Evolutionary conservation across 2,113 vertebrate genomes (phyloP).

Genomic region (Cynopterus brachyotis): DNA sequence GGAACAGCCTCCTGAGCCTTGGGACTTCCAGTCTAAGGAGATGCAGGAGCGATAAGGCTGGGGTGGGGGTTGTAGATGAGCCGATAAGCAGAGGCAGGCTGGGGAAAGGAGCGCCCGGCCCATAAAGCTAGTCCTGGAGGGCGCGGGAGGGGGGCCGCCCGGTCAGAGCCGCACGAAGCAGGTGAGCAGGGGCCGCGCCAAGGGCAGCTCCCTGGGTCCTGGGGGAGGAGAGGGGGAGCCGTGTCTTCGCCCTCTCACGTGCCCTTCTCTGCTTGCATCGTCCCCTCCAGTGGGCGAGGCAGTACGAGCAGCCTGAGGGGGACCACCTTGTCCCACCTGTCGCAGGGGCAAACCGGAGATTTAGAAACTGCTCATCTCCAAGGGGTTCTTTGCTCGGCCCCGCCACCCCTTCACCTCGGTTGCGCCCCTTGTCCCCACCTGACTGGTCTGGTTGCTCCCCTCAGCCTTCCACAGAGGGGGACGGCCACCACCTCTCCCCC

Average conservation of each 20-base stretch:
- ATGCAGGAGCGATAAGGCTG: constrained; percentile 62
- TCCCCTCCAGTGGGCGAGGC: background rate
- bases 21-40: constrained; percentile 67
- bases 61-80: constrained; percentile 60
- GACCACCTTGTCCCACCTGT: too few relatives aligned
- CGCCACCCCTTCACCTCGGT: background rate
- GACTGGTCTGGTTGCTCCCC: background rate
- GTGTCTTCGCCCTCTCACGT: background rate
- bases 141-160: background rate
- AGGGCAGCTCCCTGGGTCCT: background rate
- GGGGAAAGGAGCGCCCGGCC: constrained; percentile 1
- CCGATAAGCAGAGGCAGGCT: constrained; percentile 57
- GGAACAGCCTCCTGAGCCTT: constrained; percentile 19
- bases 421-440: fast-evolving
- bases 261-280: background rate
- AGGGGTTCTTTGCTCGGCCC: too few relatives aligned
- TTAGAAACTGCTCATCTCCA: background rate
- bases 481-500: background rate
- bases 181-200: background rate
- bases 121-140: constrained; percentile 58
- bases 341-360: too few relatives aligned
- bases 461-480: too few relatives aligned
- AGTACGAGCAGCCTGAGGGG: background rate
- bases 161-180: constrained; percentile 49
- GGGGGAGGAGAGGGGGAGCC: background rate